Evolutionary conservation across 2,797 vertebrate genomes (phyloP), one percentile per base, ranked within the genome.

Genomic region (Cheirogaleus major): DNA sequence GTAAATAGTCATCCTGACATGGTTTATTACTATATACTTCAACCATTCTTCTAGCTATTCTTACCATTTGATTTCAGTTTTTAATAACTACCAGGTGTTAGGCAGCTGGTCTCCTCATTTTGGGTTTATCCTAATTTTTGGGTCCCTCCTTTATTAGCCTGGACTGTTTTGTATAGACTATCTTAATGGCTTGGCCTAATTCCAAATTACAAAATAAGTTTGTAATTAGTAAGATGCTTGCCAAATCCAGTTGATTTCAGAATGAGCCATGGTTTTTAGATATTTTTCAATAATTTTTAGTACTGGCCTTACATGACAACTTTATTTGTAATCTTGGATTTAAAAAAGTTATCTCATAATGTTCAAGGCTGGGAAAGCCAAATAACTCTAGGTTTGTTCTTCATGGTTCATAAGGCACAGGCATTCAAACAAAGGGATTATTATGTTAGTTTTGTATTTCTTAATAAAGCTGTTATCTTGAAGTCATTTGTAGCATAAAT

Each of bases 121-220:
- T 89, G 70, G 48, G 73, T 86, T 95, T 96, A 67, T 91, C 48
- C 48, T 95, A 61, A 83, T 75, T 95, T 95, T 41, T 1, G 43
- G 45, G 41, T 76, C 93, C n/a, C 65, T 72, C 48, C 25, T 94
- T 96, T 95, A 97, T 88, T 93, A 95, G 79, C 67, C 65, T 92
- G 73, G 69, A 41, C 50, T 95, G 18, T 97, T 97, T 93, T 72
- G 25, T 76, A 73, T 50, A 95, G 89, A 61, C 79, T 87, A 25
- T 95, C 75, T 94, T 97, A 96, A 97, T 83, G 89, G 70, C 59
- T 91, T 97, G 94, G 95, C 80, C 83, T 78, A 82, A 84, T 93
- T 96, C 81, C 96, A 96, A 96, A 92, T 96, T 92, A 85, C 35
- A 89, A 95, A 97, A 89, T 90, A 96, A 88, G 45, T 84, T 93